Percentiles rank a stretch among this genome's conserved stretches.
Evolutionary conservation across 1,140 invertebrate genomes (phyloP).

Genomic region (Octopus sinensis): DNA sequence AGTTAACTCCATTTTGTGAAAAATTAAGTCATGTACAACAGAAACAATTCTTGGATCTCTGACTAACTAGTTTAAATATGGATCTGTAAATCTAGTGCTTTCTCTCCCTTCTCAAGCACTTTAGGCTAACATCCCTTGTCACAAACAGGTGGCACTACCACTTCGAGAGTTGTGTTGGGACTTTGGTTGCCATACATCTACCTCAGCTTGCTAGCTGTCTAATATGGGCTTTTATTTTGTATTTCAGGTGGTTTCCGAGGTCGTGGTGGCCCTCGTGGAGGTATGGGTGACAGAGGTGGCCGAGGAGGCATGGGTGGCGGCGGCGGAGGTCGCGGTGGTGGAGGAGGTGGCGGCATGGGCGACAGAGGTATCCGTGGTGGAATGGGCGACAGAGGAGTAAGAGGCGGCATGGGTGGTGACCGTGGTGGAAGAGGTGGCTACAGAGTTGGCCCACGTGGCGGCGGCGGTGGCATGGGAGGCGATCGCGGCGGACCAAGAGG

Average conservation of each 20-base stretch:
- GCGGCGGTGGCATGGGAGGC: neutral
- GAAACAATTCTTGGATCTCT: no score
- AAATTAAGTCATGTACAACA: no score
- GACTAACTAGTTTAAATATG: no score
- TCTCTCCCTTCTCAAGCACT: no score
- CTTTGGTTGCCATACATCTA: no score
- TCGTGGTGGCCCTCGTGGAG: neutral
- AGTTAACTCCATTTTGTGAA: no score
- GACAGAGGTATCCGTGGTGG: neutral
- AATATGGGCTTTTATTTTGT: neutral
- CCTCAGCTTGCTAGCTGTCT: no score
- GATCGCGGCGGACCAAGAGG: constrained; percentile 13
- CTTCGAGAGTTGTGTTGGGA: no score
- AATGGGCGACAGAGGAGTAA: neutral
- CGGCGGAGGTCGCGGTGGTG: neutral
- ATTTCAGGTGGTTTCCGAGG: neutral
- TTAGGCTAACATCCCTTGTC: no score
- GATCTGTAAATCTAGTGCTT: no score
- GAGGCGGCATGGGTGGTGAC: neutral
- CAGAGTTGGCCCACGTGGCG: neutral
- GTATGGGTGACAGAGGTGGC: neutral
- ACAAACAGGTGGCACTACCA: no score
- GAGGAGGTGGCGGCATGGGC: neutral
- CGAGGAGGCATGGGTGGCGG: neutral
- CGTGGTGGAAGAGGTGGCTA: neutral